Conservation (phyloP, 2,888 invertebrate genomes). For the Amphipyra tragopoginis region DNA sequence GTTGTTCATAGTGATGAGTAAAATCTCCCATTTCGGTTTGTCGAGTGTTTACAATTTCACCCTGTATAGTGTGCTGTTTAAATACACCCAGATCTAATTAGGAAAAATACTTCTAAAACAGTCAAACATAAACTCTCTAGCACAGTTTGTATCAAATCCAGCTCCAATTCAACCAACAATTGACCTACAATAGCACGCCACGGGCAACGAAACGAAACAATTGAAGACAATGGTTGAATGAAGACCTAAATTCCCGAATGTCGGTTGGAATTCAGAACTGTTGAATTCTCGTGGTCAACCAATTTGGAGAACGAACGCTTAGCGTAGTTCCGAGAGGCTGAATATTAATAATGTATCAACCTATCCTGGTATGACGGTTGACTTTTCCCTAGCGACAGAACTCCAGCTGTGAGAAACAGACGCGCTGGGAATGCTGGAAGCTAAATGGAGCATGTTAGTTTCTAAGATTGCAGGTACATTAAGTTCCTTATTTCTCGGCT, state of each 20-base stretch:
- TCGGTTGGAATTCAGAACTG: constrained; percentile 23
- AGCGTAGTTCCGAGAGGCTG: constrained; percentile 15
- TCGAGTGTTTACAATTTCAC: too few species aligned
- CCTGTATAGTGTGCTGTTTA: too few species aligned
- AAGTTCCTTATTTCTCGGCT: constrained; percentile 7
- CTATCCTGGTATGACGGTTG: constrained; percentile 33
- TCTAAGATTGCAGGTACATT: constrained; percentile 33
- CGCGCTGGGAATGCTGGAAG: constrained; percentile 39
- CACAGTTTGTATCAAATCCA: constrained; percentile 10
- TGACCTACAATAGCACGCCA: constrained; percentile 5
- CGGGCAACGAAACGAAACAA: constrained; percentile 21
- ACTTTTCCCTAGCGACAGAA: constrained; percentile 33
- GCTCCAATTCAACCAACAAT: constrained; percentile 14
- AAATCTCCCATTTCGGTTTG: too few species aligned
- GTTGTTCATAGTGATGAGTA: too few species aligned
- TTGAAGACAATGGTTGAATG: constrained; percentile 16
- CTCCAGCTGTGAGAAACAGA: constrained; percentile 42
- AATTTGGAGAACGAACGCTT: constrained; percentile 28
- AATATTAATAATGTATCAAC: constrained; percentile 47
- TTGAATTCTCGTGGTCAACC: constrained; percentile 41
- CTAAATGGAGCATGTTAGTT: constrained; percentile 40
- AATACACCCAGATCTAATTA: too few species aligned
- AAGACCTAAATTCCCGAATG: constrained; percentile 25
- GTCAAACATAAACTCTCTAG: not conserved
- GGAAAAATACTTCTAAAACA: too few species aligned